A percentile compares a stretch with the other conserved stretches of the same genome.
Evolutionary conservation across 2,797 vertebrate species (phyloP).

Genomic region (Notolabrus celidotus): DNA sequence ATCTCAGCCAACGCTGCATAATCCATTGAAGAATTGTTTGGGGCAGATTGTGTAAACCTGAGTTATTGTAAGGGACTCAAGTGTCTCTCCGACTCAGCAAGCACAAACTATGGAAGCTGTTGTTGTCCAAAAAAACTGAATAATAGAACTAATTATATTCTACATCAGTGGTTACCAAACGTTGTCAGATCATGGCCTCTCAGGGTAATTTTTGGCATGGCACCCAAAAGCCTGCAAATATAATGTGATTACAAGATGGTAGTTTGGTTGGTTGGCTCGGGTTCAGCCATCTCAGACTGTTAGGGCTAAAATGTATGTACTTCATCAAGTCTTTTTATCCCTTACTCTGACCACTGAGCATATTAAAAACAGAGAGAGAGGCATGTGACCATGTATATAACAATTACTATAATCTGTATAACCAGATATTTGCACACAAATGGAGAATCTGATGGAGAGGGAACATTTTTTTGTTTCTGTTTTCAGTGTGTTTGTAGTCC

Average conservation of each 20-base stretch:
- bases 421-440: background rate
- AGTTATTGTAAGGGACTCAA: slow-evolving; percentile 28
- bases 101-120: slow-evolving; percentile 7
- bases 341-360: background rate
- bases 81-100: slow-evolving; percentile 20
- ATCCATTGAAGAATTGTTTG: slow-evolving; percentile 38
- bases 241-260: background rate
- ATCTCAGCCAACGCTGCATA: slow-evolving; percentile 28
- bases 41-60: slow-evolving; percentile 21
- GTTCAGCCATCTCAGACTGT: background rate
- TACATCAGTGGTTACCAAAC: background rate
- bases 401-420: background rate
- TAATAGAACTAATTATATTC: background rate
- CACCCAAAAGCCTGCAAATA: background rate
- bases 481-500: background rate
- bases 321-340: background rate
- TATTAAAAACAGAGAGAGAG: background rate
- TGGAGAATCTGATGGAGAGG: background rate
- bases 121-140: slow-evolving; percentile 8
- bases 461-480: background rate
- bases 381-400: too few species aligned
- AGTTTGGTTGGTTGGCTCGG: background rate
- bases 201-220: background rate
- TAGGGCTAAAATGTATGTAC: background rate
- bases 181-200: background rate